These are phyloP conservation scores for Schmidtea mediterranea DNA, from an alignment of 1,140 invertebrate species.

Conservation along the genomic window DNA sequence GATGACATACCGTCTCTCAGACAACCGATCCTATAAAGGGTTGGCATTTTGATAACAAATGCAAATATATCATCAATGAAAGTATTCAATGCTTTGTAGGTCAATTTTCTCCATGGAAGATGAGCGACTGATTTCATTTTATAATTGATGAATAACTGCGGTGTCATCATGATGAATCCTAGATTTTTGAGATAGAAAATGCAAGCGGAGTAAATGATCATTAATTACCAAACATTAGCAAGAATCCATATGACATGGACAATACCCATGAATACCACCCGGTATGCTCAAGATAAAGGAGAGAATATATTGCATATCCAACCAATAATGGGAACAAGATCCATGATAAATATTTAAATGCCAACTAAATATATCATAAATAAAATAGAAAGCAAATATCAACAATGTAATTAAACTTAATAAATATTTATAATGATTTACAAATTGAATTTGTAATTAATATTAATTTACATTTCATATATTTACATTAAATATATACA, in stretches of 20 bases:
- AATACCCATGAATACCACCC: slow-evolving; percentile 77
- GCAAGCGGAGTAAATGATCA: background rate
- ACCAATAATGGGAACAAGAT: slow-evolving; percentile 64
- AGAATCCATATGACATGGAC: slow-evolving; percentile 80
- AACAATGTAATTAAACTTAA: too few species aligned
- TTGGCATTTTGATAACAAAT: slow-evolving; percentile 98
- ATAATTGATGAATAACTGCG: slow-evolving; percentile 94
- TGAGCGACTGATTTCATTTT: slow-evolving; percentile 95
- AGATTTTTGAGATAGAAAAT: slow-evolving; percentile 9
- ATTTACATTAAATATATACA: too few species aligned
- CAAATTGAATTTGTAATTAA: too few species aligned
- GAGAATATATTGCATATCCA: slow-evolving; percentile 72
- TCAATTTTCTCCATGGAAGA: slow-evolving; percentile 94
- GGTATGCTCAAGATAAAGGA: slow-evolving; percentile 88
- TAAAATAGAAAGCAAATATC: too few species aligned
- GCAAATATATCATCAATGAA: slow-evolving; percentile 99
- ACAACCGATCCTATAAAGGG: slow-evolving; percentile 65
- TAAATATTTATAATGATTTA: too few species aligned
- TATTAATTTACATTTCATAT: too few species aligned
- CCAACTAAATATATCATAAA: slow-evolving; percentile 38
- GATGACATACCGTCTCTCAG: slow-evolving; percentile 54
- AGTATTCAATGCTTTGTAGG: slow-evolving; percentile 97
- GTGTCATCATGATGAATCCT: slow-evolving; percentile 99
- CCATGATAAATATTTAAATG: slow-evolving; percentile 83
- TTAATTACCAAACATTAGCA: slow-evolving; percentile 61